Evolutionary conservation across 2,888 invertebrate genomes (phyloP).

Genomic region (Leptura quadrifasciata): DNA sequence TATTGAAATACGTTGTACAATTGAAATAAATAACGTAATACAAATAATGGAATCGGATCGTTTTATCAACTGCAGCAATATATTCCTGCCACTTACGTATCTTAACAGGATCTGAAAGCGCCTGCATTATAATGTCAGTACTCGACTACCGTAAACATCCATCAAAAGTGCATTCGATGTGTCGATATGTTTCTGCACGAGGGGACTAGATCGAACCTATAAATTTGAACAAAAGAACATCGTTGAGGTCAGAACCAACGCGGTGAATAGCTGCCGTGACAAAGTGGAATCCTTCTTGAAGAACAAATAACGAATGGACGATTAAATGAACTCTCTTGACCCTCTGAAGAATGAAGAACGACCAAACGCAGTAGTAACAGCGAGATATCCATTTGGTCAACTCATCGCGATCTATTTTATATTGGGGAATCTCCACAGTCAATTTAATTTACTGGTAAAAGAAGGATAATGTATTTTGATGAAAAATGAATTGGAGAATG

Average conservation of each 20-base stretch:
- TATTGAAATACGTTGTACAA: no score
- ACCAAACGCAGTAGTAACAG: neutral
- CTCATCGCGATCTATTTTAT: neutral
- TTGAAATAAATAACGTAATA: neutral
- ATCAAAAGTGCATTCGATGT: neutral
- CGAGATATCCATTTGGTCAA: neutral
- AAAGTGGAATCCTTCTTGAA: neutral
- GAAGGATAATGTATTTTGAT: slow-evolving; percentile 9
- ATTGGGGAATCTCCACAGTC: neutral
- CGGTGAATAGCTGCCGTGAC: neutral
- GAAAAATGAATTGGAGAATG: slow-evolving; percentile 4
- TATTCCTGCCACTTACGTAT: neutral
- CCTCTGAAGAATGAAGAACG: neutral
- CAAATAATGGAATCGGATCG: neutral
- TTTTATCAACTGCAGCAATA: neutral
- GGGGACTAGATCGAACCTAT: neutral
- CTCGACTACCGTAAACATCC: neutral
- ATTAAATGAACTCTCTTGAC: neutral
- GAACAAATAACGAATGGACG: neutral
- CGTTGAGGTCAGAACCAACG: slow-evolving; percentile 3
- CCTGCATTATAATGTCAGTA: neutral
- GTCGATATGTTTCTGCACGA: neutral
- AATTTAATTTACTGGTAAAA: neutral
- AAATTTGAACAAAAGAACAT: neutral
- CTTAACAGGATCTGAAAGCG: neutral